Evolutionary conservation across 2,797 vertebrate genomes (phyloP).

Genomic region (Ispidina picta): DNA sequence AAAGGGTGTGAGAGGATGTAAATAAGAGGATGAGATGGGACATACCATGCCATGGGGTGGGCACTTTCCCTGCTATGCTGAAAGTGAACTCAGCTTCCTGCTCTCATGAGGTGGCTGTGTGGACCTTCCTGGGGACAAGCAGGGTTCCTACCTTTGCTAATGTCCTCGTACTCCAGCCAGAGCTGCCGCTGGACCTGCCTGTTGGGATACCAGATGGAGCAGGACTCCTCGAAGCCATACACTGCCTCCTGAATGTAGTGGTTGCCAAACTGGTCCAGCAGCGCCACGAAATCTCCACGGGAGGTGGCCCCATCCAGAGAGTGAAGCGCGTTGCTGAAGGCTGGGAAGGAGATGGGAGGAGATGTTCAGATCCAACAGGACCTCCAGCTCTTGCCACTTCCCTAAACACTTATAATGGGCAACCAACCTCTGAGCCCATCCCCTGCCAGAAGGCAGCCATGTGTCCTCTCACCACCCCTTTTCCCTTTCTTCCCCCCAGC

Average conservation of each 20-base stretch:
- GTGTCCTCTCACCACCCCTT: neutral
- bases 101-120: neutral
- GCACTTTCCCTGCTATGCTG: neutral
- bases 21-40: neutral
- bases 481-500: accelerated
- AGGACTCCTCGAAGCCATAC: conserved; percentile 96
- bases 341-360: conserved; percentile 65
- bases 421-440: neutral
- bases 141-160: conserved; percentile 91
- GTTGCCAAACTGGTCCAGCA: conserved; percentile 95
- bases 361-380: neutral
- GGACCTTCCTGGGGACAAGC: neutral
- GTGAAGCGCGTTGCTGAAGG: conserved; percentile 92
- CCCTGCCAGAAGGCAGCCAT: neutral
- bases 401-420: accelerated
- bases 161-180: conserved; percentile 98
- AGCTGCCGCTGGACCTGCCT: conserved; percentile 95
- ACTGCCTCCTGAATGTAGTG: conserved; percentile 96
- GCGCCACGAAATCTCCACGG: conserved; percentile 90
- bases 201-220: conserved; percentile 98
- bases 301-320: conserved; percentile 94
- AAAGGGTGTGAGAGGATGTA: neutral
- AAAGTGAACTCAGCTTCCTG: neutral
- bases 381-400: neutral
- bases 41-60: accelerated